phyloP scores from a whole-genome alignment of 2,113 vertebrate genomes.

The Anser cygnoides region DNA sequence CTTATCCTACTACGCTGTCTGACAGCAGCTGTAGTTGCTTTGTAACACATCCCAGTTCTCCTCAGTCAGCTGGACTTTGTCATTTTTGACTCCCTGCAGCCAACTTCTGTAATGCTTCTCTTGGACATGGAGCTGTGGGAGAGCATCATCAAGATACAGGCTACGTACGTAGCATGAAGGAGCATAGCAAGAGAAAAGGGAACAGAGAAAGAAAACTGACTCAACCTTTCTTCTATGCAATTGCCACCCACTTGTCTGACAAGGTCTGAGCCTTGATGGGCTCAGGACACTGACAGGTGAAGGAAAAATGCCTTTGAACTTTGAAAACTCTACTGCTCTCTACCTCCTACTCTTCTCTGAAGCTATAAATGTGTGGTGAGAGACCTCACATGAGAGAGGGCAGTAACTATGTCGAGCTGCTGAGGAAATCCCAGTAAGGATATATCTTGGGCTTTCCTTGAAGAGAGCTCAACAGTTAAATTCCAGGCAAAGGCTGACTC shows the following conservation, averaged over 20 bases:
- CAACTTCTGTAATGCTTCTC: background rate
- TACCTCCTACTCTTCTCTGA: background rate
- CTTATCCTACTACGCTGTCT: background rate
- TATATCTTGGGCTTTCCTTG: background rate
- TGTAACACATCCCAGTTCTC: background rate
- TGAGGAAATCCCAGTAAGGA: background rate
- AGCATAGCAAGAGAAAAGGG: background rate
- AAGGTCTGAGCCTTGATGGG: background rate
- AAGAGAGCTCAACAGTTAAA: background rate
- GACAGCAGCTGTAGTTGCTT: background rate
- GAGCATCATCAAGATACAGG: background rate
- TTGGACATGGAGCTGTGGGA: background rate
- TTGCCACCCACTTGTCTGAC: background rate
- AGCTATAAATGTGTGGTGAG: rapidly evolving
- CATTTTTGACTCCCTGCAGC: background rate
- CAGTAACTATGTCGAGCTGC: rapidly evolving
- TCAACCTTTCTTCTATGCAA: background rate
- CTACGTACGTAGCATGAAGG: background rate
- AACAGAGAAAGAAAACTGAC: background rate
- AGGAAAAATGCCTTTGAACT: background rate
- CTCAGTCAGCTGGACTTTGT: background rate
- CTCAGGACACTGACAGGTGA: background rate
- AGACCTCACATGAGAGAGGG: background rate
- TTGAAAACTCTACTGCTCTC: background rate
- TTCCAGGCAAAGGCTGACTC: background rate